Evolutionary conservation across 2,888 invertebrate genomes (phyloP), one percentile per base, ranked within the genome.

Genomic region (Euspilapteryx auroguttella): DNA sequence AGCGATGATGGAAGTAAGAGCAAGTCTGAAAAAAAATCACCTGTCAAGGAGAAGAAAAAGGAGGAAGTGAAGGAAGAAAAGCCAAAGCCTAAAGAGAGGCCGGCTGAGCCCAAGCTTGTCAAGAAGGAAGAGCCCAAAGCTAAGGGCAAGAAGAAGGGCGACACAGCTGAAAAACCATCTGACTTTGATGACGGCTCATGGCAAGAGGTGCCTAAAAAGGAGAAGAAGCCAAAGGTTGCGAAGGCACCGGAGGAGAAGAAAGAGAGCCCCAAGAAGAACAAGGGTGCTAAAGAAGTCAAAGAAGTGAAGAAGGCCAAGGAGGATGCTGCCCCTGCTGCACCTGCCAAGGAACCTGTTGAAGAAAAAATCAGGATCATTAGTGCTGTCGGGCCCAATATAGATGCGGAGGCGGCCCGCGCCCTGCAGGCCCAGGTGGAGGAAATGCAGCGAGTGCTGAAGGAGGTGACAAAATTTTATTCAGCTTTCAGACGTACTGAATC

Each of bases 131-230:
- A 73, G 26, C 55, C 49, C 1, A 82, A 81, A 45, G n/a, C n/a
- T n/a, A 82, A 79, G 36, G 79, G 79, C 39, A 85, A 83, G 50
- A 83, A 82, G 53, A 44, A 45, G 32, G 71, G 73, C 39, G 54
- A 55, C 34, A 69, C 76, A 28, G 62, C 76, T 35, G 84, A 85
- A 41, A 87, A 87, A 49, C 86, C 86, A 7, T 78, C 80, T 24
- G 86, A 86, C 44, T 86, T 80, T 58, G 86, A 87, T 56, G 86
- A 87, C 41, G 87, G 84, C 24, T 79, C 82, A 27, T 89, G 89
- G 89, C 83, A 87, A 65, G 80, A 79, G 40, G 83, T 87, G 39
- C 66, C 85, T 34, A 79, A 84, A 45, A 76, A 85, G 55, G 79
- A 82, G 44, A 87, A 87, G 34, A 87, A 87, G 54, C 88, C 87